Evolutionary conservation across 1,140 invertebrate genomes (phyloP), one percentile per base, ranked within the genome.

Genomic region (Popillia japonica): DNA sequence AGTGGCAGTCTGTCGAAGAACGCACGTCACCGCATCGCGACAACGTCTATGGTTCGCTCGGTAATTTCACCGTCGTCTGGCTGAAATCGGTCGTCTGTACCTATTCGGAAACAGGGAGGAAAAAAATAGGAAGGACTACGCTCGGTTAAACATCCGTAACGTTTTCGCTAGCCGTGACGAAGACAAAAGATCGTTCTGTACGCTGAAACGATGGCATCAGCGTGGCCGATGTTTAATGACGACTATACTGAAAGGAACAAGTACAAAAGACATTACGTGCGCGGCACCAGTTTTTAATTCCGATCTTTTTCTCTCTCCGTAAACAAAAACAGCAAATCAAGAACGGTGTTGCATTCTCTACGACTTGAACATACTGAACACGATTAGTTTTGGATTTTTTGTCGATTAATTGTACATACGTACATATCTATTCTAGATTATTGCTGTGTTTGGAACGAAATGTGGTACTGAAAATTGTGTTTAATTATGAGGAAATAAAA

Each of bases 61-160:
- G 61, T 68, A 68, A 68, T 68, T 68, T 68, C 61, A 34, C 61
- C 61, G 61, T 68, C 61, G 61, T 68, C 61, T 68, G 27, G 27
- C 14, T 68, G 61, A 68, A 27, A 34, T 68, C 61, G 61, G 61
- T 68, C 61, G 61, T 23, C 27, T 22, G 20, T 11, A 68, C 61
- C 61, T 27, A 22, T 23, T 34, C 22, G 22, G 27, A 68, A 22
- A 17, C 22, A 48, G 61, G 11, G 61, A 68, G 27, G n/a, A 64
- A 64, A 68, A 68, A 34, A 68, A 68, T 68, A 68, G 61, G 61
- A 34, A 68, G 61, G 27, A 68, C 20, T 34, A 68, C 61, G 61
- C 61, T 68, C 61, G 61, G 61, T 68, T 68, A 68, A 68, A 34
- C 61, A 68, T 68, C 61, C 61, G 61, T 27, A 68, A 68, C 61